Evolutionary conservation across 2,113 vertebrate species (phyloP).

Genomic region (Narcine bancroftii): DNA sequence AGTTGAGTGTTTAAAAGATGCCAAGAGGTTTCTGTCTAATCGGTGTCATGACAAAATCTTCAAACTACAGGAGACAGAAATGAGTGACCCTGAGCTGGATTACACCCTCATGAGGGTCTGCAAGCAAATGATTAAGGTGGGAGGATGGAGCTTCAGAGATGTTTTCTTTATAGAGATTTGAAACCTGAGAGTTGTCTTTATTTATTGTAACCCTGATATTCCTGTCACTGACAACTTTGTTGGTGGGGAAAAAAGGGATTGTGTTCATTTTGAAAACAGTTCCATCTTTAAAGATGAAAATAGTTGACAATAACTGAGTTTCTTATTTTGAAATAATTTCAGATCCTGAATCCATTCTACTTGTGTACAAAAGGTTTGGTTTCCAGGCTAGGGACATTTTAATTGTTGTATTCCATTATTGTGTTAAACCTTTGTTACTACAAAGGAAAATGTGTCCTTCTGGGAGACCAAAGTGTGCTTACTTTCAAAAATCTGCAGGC

Average conservation of each 20-base stretch:
- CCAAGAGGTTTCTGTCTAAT: conserved; percentile 68
- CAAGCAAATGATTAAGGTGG: conserved; percentile 94
- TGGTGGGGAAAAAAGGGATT: not conserved
- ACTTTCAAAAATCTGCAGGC: not conserved
- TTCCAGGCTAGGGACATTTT: not conserved
- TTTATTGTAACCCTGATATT: not conserved
- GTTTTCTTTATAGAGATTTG: not conserved
- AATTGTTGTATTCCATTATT: not conserved
- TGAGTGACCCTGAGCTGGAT: conserved; percentile 91
- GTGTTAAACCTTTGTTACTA: not conserved
- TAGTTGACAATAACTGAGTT: not conserved
- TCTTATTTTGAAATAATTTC: not conserved
- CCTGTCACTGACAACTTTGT: not conserved
- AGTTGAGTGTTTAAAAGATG: conserved; percentile 91
- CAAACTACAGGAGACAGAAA: conserved; percentile 88
- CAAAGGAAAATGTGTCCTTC: not conserved
- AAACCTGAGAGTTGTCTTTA: not conserved
- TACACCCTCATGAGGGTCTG: conserved; percentile 94
- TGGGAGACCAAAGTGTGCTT: not conserved
- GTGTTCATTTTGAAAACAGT: not conserved
- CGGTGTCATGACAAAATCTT: conserved; percentile 89
- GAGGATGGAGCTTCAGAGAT: not conserved
- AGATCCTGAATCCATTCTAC: not conserved
- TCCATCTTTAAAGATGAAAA: not conserved
- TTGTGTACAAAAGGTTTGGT: not conserved